Percentiles rank a stretch among this genome's conserved stretches.
These are phyloP conservation scores for Acromyrmex charruanus DNA, from an alignment of 1,140 invertebrate genomes.

Conservation along the genomic window DNA sequence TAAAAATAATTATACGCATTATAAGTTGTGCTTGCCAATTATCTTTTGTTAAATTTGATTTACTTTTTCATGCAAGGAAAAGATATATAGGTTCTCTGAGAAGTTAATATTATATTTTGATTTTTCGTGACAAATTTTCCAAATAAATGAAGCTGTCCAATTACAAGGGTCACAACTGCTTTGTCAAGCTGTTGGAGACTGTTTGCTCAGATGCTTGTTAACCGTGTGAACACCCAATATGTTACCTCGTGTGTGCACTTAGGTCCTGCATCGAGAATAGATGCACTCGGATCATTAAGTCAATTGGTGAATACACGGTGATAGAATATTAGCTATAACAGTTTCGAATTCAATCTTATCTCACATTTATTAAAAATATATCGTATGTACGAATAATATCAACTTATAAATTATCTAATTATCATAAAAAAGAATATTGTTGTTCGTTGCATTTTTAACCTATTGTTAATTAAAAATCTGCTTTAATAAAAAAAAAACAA, in stretches of 20 bases:
- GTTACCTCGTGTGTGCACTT: conserved; percentile 75
- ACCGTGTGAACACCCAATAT: conserved; percentile 76
- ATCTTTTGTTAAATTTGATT: conserved; percentile 6
- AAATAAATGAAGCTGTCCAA: not conserved
- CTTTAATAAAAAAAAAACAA: not conserved
- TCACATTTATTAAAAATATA: not conserved
- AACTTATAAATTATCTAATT: not conserved
- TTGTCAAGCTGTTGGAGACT: conserved; percentile 73
- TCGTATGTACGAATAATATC: not conserved
- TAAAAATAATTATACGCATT: not conserved
- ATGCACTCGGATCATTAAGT: conserved; percentile 77
- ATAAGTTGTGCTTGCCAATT: not conserved
- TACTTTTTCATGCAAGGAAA: not conserved
- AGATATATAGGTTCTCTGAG: too few relatives aligned
- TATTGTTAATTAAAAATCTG: not conserved
- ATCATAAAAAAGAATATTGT: not conserved
- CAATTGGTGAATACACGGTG: conserved; percentile 71
- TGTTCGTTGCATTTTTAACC: not conserved
- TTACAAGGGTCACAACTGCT: conserved; percentile 47
- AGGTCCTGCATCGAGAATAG: conserved; percentile 74
- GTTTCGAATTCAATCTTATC: not conserved
- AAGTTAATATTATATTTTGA: not conserved
- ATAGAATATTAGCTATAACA: conserved; percentile 66
- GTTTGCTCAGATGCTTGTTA: conserved; percentile 79
- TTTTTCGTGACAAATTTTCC: conserved; percentile 15